phyloP scores from a whole-genome alignment of 2,113 vertebrate species.

The Pedionomus torquatus region DNA sequence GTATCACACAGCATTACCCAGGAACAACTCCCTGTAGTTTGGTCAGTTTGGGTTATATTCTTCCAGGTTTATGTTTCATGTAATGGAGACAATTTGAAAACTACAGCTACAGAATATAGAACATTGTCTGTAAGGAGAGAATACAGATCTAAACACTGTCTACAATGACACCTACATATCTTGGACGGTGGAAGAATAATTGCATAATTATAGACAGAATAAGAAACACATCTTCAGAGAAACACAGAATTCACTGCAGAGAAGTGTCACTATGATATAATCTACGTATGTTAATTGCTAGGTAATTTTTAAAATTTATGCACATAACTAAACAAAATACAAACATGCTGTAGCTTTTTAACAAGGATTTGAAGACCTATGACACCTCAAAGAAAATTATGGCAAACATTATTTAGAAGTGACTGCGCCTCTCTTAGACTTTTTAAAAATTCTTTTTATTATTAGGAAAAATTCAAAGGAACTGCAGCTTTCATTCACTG shows the following conservation, averaged over 20 bases:
- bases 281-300: constrained; percentile 5
- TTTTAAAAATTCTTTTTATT: background rate
- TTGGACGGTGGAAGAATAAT: background rate
- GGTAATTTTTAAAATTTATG: constrained; percentile 30
- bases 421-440: background rate
- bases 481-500: background rate
- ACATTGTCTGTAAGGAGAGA: background rate
- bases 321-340: constrained; percentile 4
- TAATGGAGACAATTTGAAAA: background rate
- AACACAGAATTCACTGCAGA: background rate
- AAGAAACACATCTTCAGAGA: constrained; percentile 19
- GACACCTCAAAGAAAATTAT: background rate
- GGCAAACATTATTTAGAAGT: background rate
- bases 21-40: no score
- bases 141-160: background rate
- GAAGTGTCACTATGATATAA: background rate
- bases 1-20: no score
- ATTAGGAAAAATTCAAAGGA: background rate
- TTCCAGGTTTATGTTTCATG: background rate
- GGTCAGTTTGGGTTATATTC: background rate
- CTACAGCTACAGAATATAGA: background rate
- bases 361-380: background rate
- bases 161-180: background rate
- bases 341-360: background rate
- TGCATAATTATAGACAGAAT: constrained; percentile 29